These are phyloP conservation scores for Crotalus viridis DNA, from an alignment of 2,113 vertebrate genomes.

Conservation along the genomic window DNA sequence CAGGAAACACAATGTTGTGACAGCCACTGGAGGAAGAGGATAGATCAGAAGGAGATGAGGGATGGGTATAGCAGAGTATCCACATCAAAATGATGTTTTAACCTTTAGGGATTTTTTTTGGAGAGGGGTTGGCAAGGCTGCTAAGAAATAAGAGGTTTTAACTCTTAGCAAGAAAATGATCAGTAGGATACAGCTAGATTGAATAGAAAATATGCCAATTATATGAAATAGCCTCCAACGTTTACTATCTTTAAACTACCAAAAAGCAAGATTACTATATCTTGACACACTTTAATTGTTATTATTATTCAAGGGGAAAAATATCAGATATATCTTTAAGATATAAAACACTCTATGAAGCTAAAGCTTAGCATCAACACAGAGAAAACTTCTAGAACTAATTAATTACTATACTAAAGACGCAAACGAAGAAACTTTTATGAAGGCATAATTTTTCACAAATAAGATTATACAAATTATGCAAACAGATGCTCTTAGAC, in stretches of 20 bases:
- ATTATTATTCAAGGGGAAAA: background rate
- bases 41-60: background rate
- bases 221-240: background rate
- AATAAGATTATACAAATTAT: slow-evolving; percentile 13
- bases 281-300: background rate
- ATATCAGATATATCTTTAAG: background rate
- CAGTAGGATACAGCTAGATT: background rate
- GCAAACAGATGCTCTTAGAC: slow-evolving; percentile 25
- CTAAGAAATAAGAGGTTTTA: background rate
- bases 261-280: background rate
- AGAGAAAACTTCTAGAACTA: slow-evolving; percentile 17
- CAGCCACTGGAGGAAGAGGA: background rate
- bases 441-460: slow-evolving; percentile 26
- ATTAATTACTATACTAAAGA: slow-evolving; percentile 18
- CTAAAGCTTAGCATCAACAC: background rate
- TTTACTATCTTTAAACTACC: background rate
- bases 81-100: background rate
- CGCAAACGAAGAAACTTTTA: background rate
- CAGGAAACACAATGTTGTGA: background rate
- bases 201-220: background rate
- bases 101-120: background rate
- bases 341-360: background rate
- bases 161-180: background rate
- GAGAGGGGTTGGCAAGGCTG: background rate
- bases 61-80: background rate